Conservation (phyloP, 1,140 invertebrate genomes). For the Habropoda laboriosa region DNA sequence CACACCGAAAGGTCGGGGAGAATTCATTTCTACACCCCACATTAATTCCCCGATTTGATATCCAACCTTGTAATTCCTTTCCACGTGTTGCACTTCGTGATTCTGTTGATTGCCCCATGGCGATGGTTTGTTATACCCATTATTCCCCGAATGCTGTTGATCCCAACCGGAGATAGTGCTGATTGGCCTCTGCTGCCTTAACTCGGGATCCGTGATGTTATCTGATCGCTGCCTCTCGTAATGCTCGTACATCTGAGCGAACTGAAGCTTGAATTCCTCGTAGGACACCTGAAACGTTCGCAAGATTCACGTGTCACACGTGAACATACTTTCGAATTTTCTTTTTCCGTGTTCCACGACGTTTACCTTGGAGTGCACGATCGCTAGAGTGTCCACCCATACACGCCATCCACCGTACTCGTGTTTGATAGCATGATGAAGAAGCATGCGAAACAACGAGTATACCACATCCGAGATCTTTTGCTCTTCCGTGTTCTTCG, state of each 20-base stretch:
- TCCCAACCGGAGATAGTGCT: conserved; percentile 98
- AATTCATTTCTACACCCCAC: too few species aligned
- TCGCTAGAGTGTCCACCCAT: conserved; percentile 99
- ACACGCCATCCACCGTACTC: conserved; percentile 99
- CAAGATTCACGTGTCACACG: neutral
- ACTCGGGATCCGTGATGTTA: conserved; percentile 96
- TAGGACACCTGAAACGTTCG: conserved; percentile 90
- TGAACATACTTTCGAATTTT: neutral
- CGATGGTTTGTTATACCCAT: conserved; percentile 76
- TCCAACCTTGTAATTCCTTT: conserved; percentile 77
- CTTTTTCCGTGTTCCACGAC: too few species aligned
- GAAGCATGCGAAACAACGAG: conserved; percentile 96
- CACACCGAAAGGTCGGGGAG: too few species aligned
- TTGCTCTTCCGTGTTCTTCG: conserved; percentile 96
- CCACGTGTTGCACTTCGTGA: conserved; percentile 77
- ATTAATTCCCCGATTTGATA: neutral
- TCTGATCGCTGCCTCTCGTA: conserved; percentile 96
- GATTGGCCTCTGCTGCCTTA: conserved; percentile 94
- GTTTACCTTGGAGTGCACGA: conserved; percentile 98
- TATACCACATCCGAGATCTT: conserved; percentile 99
- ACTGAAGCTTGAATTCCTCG: conserved; percentile 97
- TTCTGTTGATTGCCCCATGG: conserved; percentile 79
- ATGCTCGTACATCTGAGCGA: conserved; percentile 98
- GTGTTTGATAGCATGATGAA: conserved; percentile 99
- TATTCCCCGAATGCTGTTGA: conserved; percentile 83